These are phyloP conservation scores for Psix sp. DNA, from an alignment of 1,140 invertebrate genomes.

Conservation along the genomic window DNA sequence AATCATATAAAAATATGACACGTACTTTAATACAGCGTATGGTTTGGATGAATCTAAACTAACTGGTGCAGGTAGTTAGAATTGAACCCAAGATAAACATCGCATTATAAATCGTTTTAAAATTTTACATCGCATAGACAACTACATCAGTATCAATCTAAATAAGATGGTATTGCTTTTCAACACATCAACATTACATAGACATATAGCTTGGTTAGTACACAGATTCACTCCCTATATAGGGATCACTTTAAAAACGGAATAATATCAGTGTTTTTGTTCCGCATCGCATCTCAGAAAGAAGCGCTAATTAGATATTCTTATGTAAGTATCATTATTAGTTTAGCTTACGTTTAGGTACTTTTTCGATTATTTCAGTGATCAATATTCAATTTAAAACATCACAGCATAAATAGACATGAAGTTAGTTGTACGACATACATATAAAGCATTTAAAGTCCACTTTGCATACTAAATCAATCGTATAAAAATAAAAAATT, in stretches of 20 bases:
- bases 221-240: no score
- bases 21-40: slow-evolving; percentile 31
- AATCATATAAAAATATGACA: slow-evolving; percentile 59
- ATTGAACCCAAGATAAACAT: slow-evolving; percentile 38
- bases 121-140: slow-evolving; percentile 39
- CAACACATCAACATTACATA: slow-evolving; percentile 46
- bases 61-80: slow-evolving; percentile 37
- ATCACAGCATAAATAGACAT: slow-evolving; percentile 47
- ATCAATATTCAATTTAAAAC: slow-evolving; percentile 41
- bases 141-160: slow-evolving; percentile 50
- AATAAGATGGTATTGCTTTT: slow-evolving; percentile 47
- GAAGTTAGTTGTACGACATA: slow-evolving; percentile 19
- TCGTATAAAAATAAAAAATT: slow-evolving; percentile 22
- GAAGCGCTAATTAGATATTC: no score
- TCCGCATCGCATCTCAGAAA: no score
- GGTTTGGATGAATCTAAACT: slow-evolving; percentile 46
- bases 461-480: slow-evolving; percentile 11
- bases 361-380: slow-evolving; percentile 32
- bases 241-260: no score
- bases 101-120: slow-evolving; percentile 30
- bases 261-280: no score
- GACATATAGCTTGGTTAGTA: no score
- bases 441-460: slow-evolving; percentile 3
- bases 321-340: no score
- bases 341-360: slow-evolving; percentile 37